phyloP scores from a whole-genome alignment of 2,113 vertebrate genomes.

The Sialia sialis region DNA sequence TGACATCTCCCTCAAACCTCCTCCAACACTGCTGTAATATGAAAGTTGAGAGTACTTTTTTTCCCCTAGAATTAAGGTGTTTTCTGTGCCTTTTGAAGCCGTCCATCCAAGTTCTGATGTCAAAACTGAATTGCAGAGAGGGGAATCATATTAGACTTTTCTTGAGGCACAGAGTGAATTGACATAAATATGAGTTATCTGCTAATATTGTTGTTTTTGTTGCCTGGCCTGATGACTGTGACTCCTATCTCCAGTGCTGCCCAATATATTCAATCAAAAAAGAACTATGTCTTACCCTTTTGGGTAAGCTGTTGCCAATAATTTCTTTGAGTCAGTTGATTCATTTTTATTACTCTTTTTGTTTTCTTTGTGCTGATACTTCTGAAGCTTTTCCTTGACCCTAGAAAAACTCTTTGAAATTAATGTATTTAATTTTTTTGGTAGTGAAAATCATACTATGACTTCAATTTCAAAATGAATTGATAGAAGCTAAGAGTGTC shows the following conservation, averaged over 20 bases:
- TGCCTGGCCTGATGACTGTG: neutral
- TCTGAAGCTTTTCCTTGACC: neutral
- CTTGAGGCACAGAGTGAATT: neutral
- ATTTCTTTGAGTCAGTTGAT: neutral
- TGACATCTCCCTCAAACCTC: fast-evolving
- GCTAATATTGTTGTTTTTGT: constrained; percentile 9
- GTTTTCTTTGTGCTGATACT: neutral
- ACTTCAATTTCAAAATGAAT: neutral
- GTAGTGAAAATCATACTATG: neutral
- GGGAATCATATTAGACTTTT: neutral
- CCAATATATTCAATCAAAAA: neutral
- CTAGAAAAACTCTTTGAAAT: neutral
- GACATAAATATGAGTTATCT: constrained; percentile 46
- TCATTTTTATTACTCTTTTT: neutral
- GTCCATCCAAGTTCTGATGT: neutral
- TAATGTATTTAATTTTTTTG: neutral
- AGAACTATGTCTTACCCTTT: neutral
- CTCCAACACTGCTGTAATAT: neutral
- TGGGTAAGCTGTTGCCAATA: neutral
- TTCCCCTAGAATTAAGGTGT: neutral
- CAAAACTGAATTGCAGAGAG: neutral
- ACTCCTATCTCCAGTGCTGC: neutral
- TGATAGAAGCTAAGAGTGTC: neutral
- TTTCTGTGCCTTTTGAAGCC: neutral
- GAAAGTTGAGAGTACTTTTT: neutral